phyloP scores from a whole-genome alignment of 1,140 invertebrate species.

The Reticulitermes speratus region DNA sequence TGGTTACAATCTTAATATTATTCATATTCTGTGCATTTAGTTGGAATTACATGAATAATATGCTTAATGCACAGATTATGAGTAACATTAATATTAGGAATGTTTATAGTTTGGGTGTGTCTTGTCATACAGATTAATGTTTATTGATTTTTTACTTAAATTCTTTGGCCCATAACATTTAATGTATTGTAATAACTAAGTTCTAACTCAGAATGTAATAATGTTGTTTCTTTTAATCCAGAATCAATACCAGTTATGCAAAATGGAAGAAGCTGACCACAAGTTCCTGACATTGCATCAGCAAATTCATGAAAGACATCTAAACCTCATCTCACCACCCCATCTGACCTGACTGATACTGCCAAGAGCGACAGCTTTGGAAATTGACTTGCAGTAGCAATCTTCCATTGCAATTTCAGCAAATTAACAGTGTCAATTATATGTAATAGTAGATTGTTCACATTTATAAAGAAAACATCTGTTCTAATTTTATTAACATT shows the following conservation, averaged over 20 bases:
- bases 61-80: no score
- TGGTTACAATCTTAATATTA: no score
- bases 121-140: no score
- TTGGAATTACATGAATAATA: no score
- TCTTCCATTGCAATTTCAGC: neutral
- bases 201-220: no score
- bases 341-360: neutral
- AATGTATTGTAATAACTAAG: no score
- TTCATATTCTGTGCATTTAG: no score
- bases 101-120: no score
- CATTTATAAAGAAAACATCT: neutral
- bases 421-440: neutral
- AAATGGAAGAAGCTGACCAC: neutral
- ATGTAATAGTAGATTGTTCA: neutral
- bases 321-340: neutral
- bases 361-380: neutral
- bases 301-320: neutral
- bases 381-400: neutral
- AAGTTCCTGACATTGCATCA: neutral
- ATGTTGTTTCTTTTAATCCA: neutral
- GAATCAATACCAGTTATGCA: neutral
- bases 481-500: neutral
- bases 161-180: no score
- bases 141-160: no score
- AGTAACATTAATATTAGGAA: no score